Percentiles rank a stretch among this genome's conserved stretches.
Evolutionary conservation across 2,888 invertebrate genomes (phyloP).

Genomic region (Leptopilina syphax): DNA sequence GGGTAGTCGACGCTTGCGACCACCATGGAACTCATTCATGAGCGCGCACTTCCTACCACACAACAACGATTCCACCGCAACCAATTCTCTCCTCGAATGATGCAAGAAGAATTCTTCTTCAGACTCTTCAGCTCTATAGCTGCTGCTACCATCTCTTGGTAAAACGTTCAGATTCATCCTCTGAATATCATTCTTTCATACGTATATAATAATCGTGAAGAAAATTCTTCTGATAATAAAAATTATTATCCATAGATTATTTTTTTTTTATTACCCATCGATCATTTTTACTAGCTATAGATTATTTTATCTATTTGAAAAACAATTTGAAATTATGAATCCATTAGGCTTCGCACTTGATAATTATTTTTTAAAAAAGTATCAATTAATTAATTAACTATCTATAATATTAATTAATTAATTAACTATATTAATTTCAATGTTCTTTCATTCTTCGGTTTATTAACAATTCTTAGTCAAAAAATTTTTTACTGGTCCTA

Average conservation of each 20-base stretch:
- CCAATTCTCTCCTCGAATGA: slow-evolving; percentile 31
- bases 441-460: too few relatives aligned
- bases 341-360: too few relatives aligned
- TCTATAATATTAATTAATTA: too few relatives aligned
- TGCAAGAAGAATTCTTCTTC: neutral
- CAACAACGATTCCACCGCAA: slow-evolving; percentile 54
- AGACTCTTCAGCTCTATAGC: neutral
- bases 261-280: neutral
- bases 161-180: neutral
- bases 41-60: slow-evolving; percentile 78
- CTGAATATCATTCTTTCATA: too few relatives aligned
- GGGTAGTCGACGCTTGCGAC: slow-evolving; percentile 69
- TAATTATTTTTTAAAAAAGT: too few relatives aligned
- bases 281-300: too few relatives aligned
- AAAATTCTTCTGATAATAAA: neutral
- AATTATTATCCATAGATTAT: neutral
- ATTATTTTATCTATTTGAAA: too few relatives aligned
- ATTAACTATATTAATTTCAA: too few relatives aligned
- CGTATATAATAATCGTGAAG: neutral
- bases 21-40: slow-evolving; percentile 79
- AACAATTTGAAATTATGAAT: too few relatives aligned
- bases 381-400: too few relatives aligned
- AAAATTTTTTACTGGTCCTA: too few relatives aligned
- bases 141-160: slow-evolving; percentile 55
- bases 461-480: too few relatives aligned